Conservation (phyloP, 2,888 invertebrate species). For the Polyommatus icarus region DNA sequence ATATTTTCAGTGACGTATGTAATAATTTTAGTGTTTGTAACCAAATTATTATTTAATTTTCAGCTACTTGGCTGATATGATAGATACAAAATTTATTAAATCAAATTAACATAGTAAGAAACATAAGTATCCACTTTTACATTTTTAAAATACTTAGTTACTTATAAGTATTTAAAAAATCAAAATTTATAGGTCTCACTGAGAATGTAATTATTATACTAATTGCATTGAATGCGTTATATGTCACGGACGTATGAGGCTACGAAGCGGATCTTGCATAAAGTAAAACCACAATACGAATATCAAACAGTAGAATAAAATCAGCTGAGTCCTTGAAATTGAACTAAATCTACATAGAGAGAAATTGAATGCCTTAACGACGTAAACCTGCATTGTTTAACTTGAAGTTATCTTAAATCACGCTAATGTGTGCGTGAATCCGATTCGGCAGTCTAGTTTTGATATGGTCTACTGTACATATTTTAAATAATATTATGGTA, state of each 20-base stretch:
- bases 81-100: too few species aligned
- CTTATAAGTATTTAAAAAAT: background rate
- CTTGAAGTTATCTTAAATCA: background rate
- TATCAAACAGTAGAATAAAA: background rate
- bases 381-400: background rate
- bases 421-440: background rate
- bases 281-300: constrained; percentile 5
- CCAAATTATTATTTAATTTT: too few species aligned
- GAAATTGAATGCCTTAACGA: background rate
- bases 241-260: constrained; percentile 22
- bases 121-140: too few species aligned
- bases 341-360: background rate
- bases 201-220: background rate
- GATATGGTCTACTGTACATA: background rate
- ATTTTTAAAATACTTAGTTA: background rate
- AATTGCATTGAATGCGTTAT: constrained; percentile 24
- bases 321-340: background rate
- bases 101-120: too few species aligned
- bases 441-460: background rate
- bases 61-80: too few species aligned
- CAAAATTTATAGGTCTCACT: background rate
- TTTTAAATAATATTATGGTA: too few species aligned
- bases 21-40: too few species aligned
- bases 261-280: constrained; percentile 20
- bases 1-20: too few species aligned